Conservation (phyloP, 1,140 invertebrate genomes). For the Pseudobourletiella spinata region DNA sequence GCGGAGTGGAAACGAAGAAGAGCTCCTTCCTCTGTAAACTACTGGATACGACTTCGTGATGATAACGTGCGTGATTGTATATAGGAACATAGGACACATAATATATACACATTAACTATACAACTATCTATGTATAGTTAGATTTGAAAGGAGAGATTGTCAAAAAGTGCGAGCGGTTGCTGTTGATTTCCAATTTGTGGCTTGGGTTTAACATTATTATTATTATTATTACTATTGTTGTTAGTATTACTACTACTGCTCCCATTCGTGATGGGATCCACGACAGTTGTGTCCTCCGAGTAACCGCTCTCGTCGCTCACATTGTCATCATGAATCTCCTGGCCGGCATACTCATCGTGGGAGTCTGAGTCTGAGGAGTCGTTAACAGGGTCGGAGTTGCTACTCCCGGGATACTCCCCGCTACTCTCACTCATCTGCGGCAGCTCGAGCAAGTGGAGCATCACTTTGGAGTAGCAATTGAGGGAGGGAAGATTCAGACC, state of each 20-base stretch:
- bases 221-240: not conserved
- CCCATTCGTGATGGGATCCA: conserved; percentile 14
- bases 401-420: not conserved
- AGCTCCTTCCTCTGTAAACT: no score
- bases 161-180: conserved; percentile 19
- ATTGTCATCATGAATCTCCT: conserved; percentile 36
- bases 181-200: not conserved
- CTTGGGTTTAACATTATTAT: not conserved
- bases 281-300: conserved; percentile 36
- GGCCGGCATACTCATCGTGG: not conserved
- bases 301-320: conserved; percentile 41
- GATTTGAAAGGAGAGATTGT: conserved; percentile 30
- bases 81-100: no score
- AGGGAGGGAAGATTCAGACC: not conserved
- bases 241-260: not conserved
- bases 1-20: no score
- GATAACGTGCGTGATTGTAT: no score
- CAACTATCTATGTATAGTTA: no score
- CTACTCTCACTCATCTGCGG: not conserved
- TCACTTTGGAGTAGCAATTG: conserved; percentile 1
- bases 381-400: conserved; percentile 15
- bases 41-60: no score
- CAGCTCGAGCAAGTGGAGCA: conserved; percentile 1
- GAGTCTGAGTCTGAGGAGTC: conserved; percentile 5
- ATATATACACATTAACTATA: no score